A percentile compares a stretch with the other conserved stretches of the same genome.
Conservation (phyloP, 2,113 vertebrate genomes). For the Naja naja region DNA sequence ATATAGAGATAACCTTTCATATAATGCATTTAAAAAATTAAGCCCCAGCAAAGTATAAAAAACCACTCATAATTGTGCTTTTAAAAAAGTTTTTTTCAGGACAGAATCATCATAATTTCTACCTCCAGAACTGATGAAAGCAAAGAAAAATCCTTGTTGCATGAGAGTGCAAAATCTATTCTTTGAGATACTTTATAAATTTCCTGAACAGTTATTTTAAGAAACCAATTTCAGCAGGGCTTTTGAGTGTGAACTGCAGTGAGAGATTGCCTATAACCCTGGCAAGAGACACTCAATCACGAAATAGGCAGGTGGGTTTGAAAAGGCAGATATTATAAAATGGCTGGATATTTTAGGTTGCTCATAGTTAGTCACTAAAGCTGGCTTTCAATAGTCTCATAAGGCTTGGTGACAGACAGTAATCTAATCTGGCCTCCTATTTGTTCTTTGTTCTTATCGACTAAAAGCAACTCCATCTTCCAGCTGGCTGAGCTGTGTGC, state of each 20-base stretch:
- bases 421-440: slow-evolving; percentile 61
- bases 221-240: not conserved
- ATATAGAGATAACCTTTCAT: not conserved
- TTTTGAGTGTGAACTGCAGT: not conserved
- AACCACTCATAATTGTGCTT: not conserved
- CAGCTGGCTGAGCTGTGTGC: not conserved
- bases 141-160: not conserved
- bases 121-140: not conserved
- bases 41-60: not conserved
- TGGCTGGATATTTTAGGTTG: slow-evolving; percentile 55
- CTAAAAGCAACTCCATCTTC: slow-evolving; percentile 50
- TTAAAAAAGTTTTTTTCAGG: not conserved
- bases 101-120: not conserved
- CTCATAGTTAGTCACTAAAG: slow-evolving; percentile 56
- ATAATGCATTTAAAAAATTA: not conserved
- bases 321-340: slow-evolving; percentile 39
- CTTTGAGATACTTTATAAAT: not conserved
- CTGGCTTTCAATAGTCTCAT: slow-evolving; percentile 51
- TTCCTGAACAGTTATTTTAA: slow-evolving; percentile 10
- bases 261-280: slow-evolving; percentile 45
- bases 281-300: slow-evolving; percentile 47
- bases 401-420: slow-evolving; percentile 61
- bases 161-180: not conserved
- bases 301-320: slow-evolving; percentile 50
- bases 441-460: slow-evolving; percentile 63